phyloP scores from a whole-genome alignment of 2,797 vertebrate genomes.

The Cygnus olor region DNA sequence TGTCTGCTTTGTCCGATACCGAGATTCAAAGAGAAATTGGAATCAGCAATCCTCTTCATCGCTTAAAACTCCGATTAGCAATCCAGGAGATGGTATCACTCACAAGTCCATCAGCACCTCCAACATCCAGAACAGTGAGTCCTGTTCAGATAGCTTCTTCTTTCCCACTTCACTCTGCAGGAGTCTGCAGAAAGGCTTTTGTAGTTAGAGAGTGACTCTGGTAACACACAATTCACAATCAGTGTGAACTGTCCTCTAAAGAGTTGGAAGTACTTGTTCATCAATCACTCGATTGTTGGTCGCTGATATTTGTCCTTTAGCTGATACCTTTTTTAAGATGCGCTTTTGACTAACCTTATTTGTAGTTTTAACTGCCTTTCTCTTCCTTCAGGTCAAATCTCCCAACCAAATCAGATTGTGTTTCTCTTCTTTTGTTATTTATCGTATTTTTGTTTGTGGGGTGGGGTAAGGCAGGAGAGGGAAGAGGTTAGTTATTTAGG shows the following conservation, averaged over 20 bases:
- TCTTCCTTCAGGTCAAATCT: background rate
- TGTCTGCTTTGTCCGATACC: constrained; percentile 96
- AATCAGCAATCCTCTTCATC: constrained; percentile 96
- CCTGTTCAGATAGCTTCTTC: background rate
- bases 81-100: constrained; percentile 99
- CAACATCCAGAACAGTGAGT: constrained; percentile 98
- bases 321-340: background rate
- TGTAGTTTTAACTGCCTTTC: constrained; percentile 1
- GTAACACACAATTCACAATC: background rate
- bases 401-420: background rate
- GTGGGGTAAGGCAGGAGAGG: background rate
- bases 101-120: constrained; percentile 95
- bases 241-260: background rate
- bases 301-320: background rate
- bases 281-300: constrained; percentile 33
- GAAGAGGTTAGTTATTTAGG: background rate
- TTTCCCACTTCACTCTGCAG: background rate
- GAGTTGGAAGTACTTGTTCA: background rate
- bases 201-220: background rate
- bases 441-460: accelerated
- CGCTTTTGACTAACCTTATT: constrained; percentile 36
- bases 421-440: background rate
- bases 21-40: constrained; percentile 98
- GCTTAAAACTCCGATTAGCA: constrained; percentile 94
- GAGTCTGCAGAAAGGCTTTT: background rate